Conservation (phyloP, 2,888 invertebrate species). For the Rhaphigaster nebulosa region DNA sequence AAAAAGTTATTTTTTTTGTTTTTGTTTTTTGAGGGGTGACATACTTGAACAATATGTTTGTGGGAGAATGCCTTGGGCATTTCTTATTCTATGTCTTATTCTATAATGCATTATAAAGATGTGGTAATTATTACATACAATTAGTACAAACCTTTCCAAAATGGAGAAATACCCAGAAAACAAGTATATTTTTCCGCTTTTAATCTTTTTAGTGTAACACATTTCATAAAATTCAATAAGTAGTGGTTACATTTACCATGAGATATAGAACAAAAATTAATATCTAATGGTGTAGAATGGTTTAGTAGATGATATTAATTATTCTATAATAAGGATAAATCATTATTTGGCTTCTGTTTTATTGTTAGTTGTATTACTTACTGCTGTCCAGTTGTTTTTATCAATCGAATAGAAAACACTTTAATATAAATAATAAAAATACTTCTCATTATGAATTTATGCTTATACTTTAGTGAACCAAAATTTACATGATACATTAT, state of each 20-base stretch:
- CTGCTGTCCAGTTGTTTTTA: constrained; percentile 48
- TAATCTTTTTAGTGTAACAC: constrained; percentile 49
- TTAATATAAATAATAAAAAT: constrained; percentile 54
- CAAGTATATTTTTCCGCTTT: constrained; percentile 47
- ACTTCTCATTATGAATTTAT: constrained; percentile 58
- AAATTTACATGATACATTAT: constrained; percentile 52
- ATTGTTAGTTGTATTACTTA: constrained; percentile 45
- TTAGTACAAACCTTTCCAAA: constrained; percentile 41
- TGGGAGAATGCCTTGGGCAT: constrained; percentile 8
- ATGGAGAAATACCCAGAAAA: neutral
- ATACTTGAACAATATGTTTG: constrained; percentile 27
- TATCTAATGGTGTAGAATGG: constrained; percentile 55
- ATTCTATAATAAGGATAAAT: constrained; percentile 49
- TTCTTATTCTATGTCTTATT: constrained; percentile 46
- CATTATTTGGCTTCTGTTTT: constrained; percentile 54
- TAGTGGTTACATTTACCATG: constrained; percentile 50
- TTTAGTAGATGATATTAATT: constrained; percentile 57
- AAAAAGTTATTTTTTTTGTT: neutral
- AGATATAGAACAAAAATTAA: constrained; percentile 36
- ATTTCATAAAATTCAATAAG: constrained; percentile 36
- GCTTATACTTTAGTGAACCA: constrained; percentile 55
- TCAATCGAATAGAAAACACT: constrained; percentile 44
- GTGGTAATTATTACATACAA: constrained; percentile 43
- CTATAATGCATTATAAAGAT: constrained; percentile 13
- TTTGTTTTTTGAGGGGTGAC: constrained; percentile 19